phyloP scores from a whole-genome alignment of 1,140 invertebrate species.

The Semibalanus balanoides region DNA sequence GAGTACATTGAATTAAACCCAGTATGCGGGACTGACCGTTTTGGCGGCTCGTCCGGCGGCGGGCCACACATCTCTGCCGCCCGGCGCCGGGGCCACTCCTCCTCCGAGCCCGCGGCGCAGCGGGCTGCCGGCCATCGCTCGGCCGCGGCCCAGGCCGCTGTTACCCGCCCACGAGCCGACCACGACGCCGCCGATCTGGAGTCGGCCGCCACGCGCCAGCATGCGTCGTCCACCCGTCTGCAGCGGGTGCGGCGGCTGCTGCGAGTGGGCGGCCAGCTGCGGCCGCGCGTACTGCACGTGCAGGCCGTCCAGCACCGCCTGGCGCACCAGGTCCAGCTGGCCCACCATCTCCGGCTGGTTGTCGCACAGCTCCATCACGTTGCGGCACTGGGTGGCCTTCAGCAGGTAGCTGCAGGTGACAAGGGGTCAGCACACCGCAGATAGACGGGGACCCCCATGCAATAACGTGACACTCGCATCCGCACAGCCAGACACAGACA shows the following conservation, averaged over 20 bases:
- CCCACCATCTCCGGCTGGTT: not conserved
- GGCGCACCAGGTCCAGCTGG: conserved; percentile 7
- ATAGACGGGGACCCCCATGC: no score
- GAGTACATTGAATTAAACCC: no score
- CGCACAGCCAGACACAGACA: no score
- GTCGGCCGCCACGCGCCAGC: not conserved
- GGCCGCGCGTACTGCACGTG: conserved; percentile 4
- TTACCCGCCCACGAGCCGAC: conserved; percentile 5
- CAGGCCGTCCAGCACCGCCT: conserved; percentile 4
- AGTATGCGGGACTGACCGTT: no score
- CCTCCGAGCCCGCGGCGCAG: not conserved
- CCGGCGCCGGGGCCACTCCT: no score
- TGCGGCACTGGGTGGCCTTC: conserved; percentile 1
- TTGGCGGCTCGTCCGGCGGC: no score
- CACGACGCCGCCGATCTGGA: conserved; percentile 1
- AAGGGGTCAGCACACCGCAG: not conserved
- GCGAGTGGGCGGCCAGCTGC: not conserved
- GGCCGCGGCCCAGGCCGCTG: not conserved
- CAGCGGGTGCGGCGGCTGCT: not conserved
- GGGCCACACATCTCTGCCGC: not conserved
- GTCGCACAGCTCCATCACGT: conserved; percentile 5
- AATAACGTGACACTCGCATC: no score
- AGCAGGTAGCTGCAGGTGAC: not conserved
- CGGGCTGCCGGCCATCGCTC: not conserved
- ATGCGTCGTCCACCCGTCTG: not conserved